Conservation (phyloP, 2,888 invertebrate species). For the Acheta domesticus region DNA sequence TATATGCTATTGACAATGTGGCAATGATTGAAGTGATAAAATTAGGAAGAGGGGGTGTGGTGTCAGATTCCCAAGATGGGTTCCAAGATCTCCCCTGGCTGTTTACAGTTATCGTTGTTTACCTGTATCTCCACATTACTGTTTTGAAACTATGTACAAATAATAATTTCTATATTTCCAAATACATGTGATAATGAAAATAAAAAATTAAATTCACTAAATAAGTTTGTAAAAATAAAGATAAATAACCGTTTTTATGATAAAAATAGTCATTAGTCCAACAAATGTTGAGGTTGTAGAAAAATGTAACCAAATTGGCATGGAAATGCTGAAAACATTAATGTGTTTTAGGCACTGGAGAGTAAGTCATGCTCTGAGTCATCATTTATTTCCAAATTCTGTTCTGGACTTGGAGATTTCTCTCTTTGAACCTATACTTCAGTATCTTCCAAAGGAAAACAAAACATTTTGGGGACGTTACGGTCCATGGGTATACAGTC, state of each 20-base stretch:
- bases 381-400: conserved; percentile 76
- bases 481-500: conserved; percentile 54
- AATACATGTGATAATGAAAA: background rate
- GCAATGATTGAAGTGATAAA: no score
- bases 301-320: no score
- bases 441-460: conserved; percentile 57
- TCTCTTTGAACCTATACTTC: conserved; percentile 62
- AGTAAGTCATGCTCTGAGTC: conserved; percentile 71
- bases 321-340: no score
- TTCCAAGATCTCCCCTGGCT: no score
- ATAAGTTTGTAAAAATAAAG: background rate
- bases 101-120: no score
- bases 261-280: background rate
- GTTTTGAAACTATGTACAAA: no score
- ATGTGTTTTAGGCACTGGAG: conserved; percentile 62
- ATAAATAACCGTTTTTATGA: background rate
- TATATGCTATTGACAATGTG: no score
- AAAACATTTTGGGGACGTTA: conserved; percentile 55
- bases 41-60: no score
- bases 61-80: no score
- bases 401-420: conserved; percentile 70
- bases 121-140: no score
- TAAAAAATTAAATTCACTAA: background rate
- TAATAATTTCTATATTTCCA: background rate
- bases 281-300: background rate